Conservation (phyloP, 2,888 invertebrate genomes). For the Drosophila meridiana region DNA sequence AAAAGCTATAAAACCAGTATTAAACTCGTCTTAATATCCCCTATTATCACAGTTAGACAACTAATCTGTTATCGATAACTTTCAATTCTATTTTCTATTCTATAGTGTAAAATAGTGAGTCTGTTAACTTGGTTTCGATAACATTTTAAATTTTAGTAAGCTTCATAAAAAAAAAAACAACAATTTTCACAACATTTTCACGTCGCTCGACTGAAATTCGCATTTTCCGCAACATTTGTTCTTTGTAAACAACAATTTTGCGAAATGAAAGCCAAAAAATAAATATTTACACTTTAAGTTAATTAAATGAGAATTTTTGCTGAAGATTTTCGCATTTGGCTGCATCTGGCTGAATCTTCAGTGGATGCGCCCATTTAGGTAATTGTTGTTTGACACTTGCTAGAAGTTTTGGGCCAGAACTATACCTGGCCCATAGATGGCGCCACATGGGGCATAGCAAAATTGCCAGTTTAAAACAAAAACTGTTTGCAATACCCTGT, state of each 20-base stretch:
- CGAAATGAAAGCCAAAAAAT: background rate
- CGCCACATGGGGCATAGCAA: constrained; percentile 15
- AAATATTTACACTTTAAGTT: constrained; percentile 5
- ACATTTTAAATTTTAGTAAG: background rate
- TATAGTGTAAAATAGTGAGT: too few species aligned
- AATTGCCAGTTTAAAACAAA: constrained; percentile 8
- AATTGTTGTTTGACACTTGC: constrained; percentile 22
- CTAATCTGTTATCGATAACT: background rate
- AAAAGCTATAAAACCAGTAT: too few species aligned
- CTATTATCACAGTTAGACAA: background rate
- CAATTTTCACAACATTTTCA: background rate
- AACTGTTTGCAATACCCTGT: constrained; percentile 1
- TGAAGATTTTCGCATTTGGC: constrained; percentile 3
- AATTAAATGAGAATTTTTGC: background rate
- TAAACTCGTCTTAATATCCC: too few species aligned
- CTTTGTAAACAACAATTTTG: background rate
- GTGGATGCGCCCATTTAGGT: constrained; percentile 8
- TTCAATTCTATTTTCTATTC: background rate
- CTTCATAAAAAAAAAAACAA: background rate
- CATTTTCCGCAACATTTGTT: background rate
- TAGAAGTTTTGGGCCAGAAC: background rate
- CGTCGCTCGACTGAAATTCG: background rate
- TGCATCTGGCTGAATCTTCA: background rate
- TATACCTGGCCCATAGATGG: constrained; percentile 18
- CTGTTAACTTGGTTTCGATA: background rate